These are phyloP conservation scores for Sepioteuthis lessoniana DNA, from an alignment of 2,888 invertebrate species.

Conservation along the genomic window DNA sequence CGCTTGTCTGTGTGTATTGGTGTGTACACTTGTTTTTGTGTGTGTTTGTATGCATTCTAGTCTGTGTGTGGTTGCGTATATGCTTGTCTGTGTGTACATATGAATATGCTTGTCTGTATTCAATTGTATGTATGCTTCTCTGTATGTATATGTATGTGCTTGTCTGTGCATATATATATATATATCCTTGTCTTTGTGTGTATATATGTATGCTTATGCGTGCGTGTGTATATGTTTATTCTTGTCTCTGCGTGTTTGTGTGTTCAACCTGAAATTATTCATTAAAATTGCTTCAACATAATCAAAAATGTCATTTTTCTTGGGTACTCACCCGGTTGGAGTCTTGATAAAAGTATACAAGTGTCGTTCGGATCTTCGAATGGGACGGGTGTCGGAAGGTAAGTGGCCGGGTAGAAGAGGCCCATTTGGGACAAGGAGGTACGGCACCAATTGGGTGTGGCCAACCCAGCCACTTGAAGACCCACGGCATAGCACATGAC, in stretches of 20 bases:
- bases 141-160: too few species aligned
- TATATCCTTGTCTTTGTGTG: too few species aligned
- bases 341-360: background rate
- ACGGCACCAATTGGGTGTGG: constrained; percentile 8
- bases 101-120: too few species aligned
- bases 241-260: background rate
- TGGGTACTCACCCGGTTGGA: background rate
- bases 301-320: too few species aligned
- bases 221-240: too few species aligned
- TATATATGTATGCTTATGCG: too few species aligned
- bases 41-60: too few species aligned
- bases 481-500: background rate
- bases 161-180: too few species aligned
- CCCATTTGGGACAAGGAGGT: constrained; percentile 39
- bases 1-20: too few species aligned
- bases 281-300: background rate
- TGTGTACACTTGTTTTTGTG: too few species aligned
- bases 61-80: background rate
- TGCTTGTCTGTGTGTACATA: background rate
- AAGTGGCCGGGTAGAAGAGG: background rate
- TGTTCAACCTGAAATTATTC: background rate
- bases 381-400: background rate
- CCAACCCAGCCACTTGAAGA: background rate
- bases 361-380: background rate
- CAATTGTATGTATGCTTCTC: too few species aligned